phyloP scores from a whole-genome alignment of 2,113 vertebrate species.

The Ifrita kowaldi region DNA sequence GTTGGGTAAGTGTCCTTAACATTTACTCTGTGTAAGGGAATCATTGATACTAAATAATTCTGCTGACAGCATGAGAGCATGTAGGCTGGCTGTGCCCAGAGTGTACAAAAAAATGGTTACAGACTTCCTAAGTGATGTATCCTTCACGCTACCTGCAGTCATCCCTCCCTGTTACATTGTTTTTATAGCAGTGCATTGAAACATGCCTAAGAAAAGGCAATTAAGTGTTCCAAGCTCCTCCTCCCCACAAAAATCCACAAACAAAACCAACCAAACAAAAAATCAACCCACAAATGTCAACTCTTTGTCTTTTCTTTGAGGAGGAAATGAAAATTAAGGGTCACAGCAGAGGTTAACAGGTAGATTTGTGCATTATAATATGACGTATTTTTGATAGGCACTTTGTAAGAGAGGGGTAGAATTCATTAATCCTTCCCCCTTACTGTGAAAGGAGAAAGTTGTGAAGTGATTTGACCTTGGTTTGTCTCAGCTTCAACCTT shows the following conservation, averaged over 20 bases:
- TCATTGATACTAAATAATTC: neutral
- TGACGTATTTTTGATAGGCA: neutral
- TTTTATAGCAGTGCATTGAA: neutral
- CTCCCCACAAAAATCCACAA: accelerated
- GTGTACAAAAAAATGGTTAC: neutral
- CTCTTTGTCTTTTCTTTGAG: neutral
- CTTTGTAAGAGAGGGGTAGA: neutral
- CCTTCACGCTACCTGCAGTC: neutral
- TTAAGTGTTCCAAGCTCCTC: neutral
- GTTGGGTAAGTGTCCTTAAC: neutral
- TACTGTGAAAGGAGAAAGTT: neutral
- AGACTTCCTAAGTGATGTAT: neutral
- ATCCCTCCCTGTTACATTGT: neutral
- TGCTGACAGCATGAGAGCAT: neutral
- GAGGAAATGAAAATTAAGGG: neutral
- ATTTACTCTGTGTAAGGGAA: neutral
- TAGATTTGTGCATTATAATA: neutral
- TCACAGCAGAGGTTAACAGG: neutral
- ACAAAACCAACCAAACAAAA: neutral
- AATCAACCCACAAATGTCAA: neutral
- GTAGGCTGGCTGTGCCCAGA: neutral
- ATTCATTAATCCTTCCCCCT: neutral
- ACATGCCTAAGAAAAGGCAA: neutral
- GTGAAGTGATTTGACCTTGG: neutral
- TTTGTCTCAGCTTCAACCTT: neutral